Evolutionary conservation across 2,113 vertebrate genomes (phyloP).

Genomic region (Nipponia nippon): DNA sequence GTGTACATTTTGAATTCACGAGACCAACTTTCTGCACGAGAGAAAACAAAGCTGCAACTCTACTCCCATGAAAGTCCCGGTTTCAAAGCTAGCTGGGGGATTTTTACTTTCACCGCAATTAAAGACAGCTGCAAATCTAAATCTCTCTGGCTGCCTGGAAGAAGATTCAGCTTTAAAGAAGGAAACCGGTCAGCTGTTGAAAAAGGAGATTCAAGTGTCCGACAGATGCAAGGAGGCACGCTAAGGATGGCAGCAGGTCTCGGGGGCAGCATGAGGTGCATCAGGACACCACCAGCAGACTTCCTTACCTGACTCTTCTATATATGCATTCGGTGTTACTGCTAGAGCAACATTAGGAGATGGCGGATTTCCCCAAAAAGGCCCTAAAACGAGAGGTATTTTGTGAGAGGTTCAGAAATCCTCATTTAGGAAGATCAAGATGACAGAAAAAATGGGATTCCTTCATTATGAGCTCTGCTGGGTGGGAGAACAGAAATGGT

Average conservation of each 20-base stretch:
- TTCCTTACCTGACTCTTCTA: background rate
- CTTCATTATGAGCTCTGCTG: background rate
- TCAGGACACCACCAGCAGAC: background rate
- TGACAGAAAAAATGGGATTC: background rate
- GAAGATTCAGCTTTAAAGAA: background rate
- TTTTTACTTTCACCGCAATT: background rate
- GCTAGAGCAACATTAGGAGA: background rate
- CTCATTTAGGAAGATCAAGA: background rate
- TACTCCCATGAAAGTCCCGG: background rate
- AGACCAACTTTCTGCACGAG: background rate
- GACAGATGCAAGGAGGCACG: background rate
- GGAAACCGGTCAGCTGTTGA: background rate
- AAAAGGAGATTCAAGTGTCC: background rate
- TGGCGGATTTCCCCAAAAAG: background rate
- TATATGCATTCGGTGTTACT: background rate
- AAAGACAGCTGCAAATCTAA: constrained; percentile 35
- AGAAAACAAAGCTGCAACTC: background rate
- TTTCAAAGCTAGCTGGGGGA: background rate
- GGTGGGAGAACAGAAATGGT: background rate
- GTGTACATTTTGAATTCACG: background rate
- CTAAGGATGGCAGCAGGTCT: background rate
- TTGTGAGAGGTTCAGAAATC: background rate
- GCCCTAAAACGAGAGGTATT: background rate
- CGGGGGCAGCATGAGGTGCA: background rate
- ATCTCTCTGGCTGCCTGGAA: background rate